Evolutionary conservation across 2,888 invertebrate species (phyloP), one percentile per base, ranked within the genome.

Genomic region (Pheosia tremula): DNA sequence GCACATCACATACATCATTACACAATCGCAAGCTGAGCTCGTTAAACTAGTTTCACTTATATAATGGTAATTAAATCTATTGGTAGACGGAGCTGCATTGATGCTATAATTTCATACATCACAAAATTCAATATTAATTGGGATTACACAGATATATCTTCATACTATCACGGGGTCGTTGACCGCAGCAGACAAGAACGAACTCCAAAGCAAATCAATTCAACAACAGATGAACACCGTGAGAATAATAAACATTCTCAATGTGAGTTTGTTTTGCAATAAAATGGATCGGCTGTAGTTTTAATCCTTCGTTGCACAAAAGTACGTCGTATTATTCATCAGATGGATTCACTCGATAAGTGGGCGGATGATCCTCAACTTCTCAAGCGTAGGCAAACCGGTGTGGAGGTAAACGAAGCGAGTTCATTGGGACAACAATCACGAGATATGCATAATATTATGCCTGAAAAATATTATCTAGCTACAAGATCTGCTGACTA

Each of bases 361-460:
- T 83, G 79, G 84, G 83, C 71, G 84, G 78, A 68, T 65, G 63
- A 71, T 77, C 71, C 68, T 74, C 64, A 64, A 69, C 71, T 77
- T 71, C 68, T 74, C 64, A 64, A 69, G 87, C 86, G 89, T 89
- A 83, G 89, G 90, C 83, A 75, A 70, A 73, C 76, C 65, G 67
- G 73, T 67, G 61, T 59, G 45, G 57, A 60, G 39, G 47, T 52
- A 60, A 65, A 62, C 49, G 57, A 62, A 63, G 52, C 55, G 60
- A 63, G 60, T 62, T 62, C 66, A 68, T 56, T 62, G 62, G 58
- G 62, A 60, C 62, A 57, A 70, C 60, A 59, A n/a, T 37, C 50
- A 60, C 47, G 52, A 13, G 47, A 59, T 52, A 63, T 56, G 56
- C 58, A 66, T 66, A 63, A 56, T 61, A 59, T 60, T 47, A 45